These are phyloP conservation scores for Stigmatopora argus DNA, from an alignment of 2,113 vertebrate genomes.

Conservation along the genomic window DNA sequence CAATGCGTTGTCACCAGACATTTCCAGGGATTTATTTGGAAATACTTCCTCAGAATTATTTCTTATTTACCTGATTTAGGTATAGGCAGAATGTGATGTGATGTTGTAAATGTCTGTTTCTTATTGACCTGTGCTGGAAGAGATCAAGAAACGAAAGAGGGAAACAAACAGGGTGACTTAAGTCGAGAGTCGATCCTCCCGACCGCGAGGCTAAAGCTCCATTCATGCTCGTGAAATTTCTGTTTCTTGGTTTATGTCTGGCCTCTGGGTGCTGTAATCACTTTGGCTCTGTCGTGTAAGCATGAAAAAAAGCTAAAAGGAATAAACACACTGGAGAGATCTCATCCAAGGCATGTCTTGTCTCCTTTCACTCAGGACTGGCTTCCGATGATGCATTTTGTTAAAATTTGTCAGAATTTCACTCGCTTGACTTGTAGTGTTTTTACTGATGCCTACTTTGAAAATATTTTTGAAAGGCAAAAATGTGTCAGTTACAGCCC, in stretches of 20 bases:
- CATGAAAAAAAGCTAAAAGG: conserved; percentile 22
- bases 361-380: conserved; percentile 7
- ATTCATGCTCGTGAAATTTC: background rate
- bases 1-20: background rate
- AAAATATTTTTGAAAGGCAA: background rate
- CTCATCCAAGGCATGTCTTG: conserved; percentile 16
- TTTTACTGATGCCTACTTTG: background rate
- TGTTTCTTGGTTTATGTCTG: conserved; percentile 23
- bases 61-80: too few species aligned
- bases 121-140: background rate
- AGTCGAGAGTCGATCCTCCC: background rate
- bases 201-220: background rate
- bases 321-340: conserved; percentile 33
- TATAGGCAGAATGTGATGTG: too few species aligned
- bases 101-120: too few species aligned
- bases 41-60: too few species aligned
- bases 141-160: background rate
- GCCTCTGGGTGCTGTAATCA: conserved; percentile 41
- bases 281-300: conserved; percentile 25
- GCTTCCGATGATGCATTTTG: conserved; percentile 17
- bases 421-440: conserved; percentile 4
- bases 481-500: conserved; percentile 2
- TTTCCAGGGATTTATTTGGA: background rate
- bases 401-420: conserved; percentile 31
- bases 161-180: background rate